Evolutionary conservation across 2,113 vertebrate genomes (phyloP).

Genomic region (Peromyscus maniculatus): DNA sequence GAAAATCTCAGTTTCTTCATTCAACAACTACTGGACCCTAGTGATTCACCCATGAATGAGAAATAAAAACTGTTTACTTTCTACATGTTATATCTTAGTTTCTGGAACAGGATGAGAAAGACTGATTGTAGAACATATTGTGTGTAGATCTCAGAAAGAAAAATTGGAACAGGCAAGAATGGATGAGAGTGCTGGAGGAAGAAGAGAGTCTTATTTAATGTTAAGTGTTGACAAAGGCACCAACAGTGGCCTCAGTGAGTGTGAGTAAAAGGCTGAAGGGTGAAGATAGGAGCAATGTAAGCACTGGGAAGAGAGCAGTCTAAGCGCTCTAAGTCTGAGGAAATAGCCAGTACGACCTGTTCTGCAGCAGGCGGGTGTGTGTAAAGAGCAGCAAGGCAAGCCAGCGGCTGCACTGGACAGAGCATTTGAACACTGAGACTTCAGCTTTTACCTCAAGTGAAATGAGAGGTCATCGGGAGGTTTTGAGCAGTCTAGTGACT

Average conservation of each 20-base stretch:
- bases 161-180: background rate
- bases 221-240: background rate
- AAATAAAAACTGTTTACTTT: background rate
- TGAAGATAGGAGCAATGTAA: background rate
- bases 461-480: background rate
- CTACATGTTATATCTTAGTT: background rate
- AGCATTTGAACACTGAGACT: background rate
- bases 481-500: background rate
- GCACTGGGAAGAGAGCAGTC: background rate
- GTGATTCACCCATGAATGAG: background rate
- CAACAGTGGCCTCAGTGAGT: background rate
- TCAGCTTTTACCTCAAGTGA: background rate
- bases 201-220: background rate
- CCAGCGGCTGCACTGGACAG: too few relatives aligned
- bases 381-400: background rate
- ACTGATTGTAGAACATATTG: background rate
- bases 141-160: background rate
- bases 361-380: background rate
- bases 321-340: too few relatives aligned
- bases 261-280: background rate
- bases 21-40: background rate
- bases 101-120: background rate
- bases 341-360: accelerated
- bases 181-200: background rate
- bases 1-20: background rate